Percentiles rank a stretch among this genome's conserved stretches.
phyloP scores from a whole-genome alignment of 2,797 vertebrate genomes.

The Melanotaenia pygmaea region DNA sequence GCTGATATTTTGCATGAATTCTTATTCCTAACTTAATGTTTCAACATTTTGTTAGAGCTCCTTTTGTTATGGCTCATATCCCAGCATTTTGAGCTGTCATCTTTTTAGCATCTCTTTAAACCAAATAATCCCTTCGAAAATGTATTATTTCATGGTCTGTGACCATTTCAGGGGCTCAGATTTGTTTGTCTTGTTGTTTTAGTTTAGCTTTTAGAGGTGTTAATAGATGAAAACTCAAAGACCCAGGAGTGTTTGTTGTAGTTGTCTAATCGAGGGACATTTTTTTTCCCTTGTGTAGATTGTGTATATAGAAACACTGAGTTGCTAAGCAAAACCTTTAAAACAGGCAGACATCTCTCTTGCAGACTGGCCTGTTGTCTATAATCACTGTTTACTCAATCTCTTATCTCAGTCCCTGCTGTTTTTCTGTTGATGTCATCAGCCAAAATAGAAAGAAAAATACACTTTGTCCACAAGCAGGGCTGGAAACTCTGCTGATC shows the following conservation, averaged over 20 bases:
- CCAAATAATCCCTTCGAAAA: not conserved
- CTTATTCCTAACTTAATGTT: not conserved
- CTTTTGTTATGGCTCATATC: not conserved
- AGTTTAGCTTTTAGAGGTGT: conserved; percentile 13
- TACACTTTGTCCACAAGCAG: conserved; percentile 45
- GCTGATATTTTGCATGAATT: not conserved
- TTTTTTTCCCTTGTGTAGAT: not conserved
- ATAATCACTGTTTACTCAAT: conserved; percentile 71
- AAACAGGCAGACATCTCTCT: conserved; percentile 24
- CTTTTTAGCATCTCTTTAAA: not conserved
- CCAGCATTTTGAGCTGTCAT: not conserved
- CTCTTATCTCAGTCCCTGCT: conserved; percentile 66
- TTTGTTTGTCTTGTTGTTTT: conserved; percentile 1
- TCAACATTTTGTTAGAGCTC: not conserved
- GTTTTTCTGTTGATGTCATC: conserved; percentile 72
- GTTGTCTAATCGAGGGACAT: conserved; percentile 9
- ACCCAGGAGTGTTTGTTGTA: not conserved
- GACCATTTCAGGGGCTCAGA: not conserved
- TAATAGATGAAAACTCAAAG: conserved; percentile 14
- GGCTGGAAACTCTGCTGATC: conserved; percentile 27
- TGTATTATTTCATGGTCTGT: not conserved
- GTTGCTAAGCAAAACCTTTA: conserved; percentile 41
- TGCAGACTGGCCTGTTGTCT: conserved; percentile 26
- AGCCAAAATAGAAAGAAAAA: conserved; percentile 62
- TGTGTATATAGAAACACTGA: conserved; percentile 8